phyloP scores from a whole-genome alignment of 2,113 vertebrate species.

The Mugil cephalus region DNA sequence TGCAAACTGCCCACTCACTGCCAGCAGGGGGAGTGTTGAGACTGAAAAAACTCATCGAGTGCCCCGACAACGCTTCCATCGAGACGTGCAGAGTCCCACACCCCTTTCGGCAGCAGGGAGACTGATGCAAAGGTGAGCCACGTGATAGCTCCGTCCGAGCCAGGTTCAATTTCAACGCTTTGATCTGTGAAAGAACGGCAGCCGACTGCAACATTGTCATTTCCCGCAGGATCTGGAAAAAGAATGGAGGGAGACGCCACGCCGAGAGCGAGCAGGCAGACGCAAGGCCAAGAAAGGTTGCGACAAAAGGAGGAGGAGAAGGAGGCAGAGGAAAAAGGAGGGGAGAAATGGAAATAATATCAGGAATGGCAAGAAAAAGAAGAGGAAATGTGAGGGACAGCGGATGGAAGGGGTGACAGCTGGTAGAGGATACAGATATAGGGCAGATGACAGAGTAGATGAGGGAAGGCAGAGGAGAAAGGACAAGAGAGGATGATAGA shows the following conservation, averaged over 20 bases:
- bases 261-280: conserved; percentile 53
- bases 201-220: conserved; percentile 71
- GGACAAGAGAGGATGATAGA: conserved; percentile 18
- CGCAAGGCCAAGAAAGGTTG: conserved; percentile 1
- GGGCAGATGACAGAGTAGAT: conserved; percentile 32
- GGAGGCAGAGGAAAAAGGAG: background rate
- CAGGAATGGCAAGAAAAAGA: background rate
- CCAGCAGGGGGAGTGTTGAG: conserved; percentile 74
- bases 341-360: background rate
- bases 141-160: conserved; percentile 46
- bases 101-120: conserved; percentile 34
- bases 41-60: conserved; percentile 45
- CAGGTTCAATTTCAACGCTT: conserved; percentile 69
- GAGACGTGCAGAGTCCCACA: conserved; percentile 18
- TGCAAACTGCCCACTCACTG: background rate
- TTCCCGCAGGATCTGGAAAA: conserved; percentile 65
- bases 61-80: background rate
- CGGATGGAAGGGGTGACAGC: conserved; percentile 6
- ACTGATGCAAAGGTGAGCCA: conserved; percentile 58
- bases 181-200: conserved; percentile 77
- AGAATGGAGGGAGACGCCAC: conserved; percentile 49
- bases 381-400: background rate
- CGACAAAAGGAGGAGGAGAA: background rate
- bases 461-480: conserved; percentile 2
- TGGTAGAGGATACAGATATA: conserved; percentile 22